Evolutionary conservation across 1,140 invertebrate genomes (phyloP), one percentile per base, ranked within the genome.

Genomic region (Calliphora vicina): DNA sequence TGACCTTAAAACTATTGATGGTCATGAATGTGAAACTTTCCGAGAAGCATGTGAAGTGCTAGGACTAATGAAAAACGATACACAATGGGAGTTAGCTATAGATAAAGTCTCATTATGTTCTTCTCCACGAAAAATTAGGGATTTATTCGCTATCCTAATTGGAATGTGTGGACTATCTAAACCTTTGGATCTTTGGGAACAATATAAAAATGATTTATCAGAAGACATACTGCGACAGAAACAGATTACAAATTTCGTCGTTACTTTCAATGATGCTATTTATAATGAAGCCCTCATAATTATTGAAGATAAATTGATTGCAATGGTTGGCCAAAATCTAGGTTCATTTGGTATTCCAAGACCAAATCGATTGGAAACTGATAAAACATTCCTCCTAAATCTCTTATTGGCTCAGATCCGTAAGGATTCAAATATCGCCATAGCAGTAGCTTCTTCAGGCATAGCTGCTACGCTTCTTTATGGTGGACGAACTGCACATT

Each of bases 401-500:
- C 20, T 83, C 10, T 23, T 85, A 12, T 78, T 87, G 12, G 84
- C 85, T 45, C 57, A 10, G 10, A 84, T 87, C 20, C 29, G 86
- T 23, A 84, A 78, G 43, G 83, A 81, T 80, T 82, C 82, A 35
- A 43, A 85, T 23, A 82, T 86, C 74, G 85, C 85, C 10, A 26
- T 89, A 20, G 88, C 86, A 43, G 92, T 86, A 20, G 85, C 86
- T 20, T 73, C 89, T n/a, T 88, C 88, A 57, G 92, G 92, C 81
- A 93, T 94, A 78, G 92, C 92, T 26, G 91, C 92, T 27, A 93
- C 91, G 42, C 87, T 93, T 25, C 82, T 93, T 74, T 78, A 87
- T 81, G 90, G 90, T 85, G 93, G 92, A n/a, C 83, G 89, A 86
- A 94, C 92, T 42, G 91, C 91, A 73, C 92, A 93, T 90, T 92